Evolutionary conservation across 2,888 invertebrate species (phyloP).

Genomic region (Athalia rosae): DNA sequence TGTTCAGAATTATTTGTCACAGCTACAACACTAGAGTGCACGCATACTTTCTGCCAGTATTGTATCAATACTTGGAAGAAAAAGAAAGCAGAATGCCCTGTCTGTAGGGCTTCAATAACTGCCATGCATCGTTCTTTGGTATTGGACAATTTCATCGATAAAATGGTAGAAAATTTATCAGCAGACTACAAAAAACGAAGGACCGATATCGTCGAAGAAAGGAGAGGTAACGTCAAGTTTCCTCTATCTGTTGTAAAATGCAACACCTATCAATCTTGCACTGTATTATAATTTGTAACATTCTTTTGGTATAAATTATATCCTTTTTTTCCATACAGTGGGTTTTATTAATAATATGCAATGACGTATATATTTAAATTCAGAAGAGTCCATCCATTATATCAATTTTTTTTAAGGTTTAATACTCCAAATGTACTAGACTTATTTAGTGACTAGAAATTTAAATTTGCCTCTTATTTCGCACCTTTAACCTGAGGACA

Average conservation of each 20-base stretch:
- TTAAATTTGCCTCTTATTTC: no score
- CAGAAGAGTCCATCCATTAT: no score
- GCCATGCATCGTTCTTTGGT: constrained; percentile 79
- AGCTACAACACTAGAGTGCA: constrained; percentile 83
- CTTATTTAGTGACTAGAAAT: no score
- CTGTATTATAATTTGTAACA: constrained; percentile 41
- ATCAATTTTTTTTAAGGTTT: no score
- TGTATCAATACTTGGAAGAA: constrained; percentile 84
- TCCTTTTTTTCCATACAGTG: constrained; percentile 66
- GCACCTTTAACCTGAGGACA: no score
- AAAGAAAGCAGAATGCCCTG: constrained; percentile 83
- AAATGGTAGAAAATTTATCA: constrained; percentile 79
- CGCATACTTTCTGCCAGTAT: constrained; percentile 84
- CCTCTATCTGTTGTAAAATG: constrained; percentile 31
- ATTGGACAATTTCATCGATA: constrained; percentile 84
- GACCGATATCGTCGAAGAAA: constrained; percentile 74
- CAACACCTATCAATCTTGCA: constrained; percentile 33
- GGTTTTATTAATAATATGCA: constrained; percentile 70
- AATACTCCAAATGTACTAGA: no score
- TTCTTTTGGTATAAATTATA: constrained; percentile 44
- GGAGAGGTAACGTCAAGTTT: constrained; percentile 71
- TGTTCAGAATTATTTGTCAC: constrained; percentile 85
- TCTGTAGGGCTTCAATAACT: constrained; percentile 77
- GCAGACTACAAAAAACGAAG: constrained; percentile 78
- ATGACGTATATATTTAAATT: neutral